Evolutionary conservation across 2,113 vertebrate genomes (phyloP), one percentile per base, ranked within the genome.

Genomic region (Crotalus helleri): DNA sequence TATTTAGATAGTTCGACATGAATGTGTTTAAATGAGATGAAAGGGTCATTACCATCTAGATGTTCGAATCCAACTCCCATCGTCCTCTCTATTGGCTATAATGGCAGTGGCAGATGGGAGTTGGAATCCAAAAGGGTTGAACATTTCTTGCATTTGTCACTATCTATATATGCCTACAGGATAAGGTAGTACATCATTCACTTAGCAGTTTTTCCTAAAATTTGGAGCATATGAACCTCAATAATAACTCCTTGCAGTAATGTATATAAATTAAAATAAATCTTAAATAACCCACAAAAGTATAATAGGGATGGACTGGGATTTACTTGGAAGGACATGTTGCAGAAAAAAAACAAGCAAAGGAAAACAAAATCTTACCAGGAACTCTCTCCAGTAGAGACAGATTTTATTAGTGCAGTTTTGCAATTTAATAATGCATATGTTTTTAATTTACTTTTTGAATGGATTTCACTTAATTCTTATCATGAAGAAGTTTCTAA

Each of bases 401-500:
- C 53, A 89, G 87, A 85, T 85, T 15, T 19, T 92, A 81, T 92
- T 85, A 89, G 39, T 85, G 69, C 26, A 85, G 7, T 88, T 90
- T 90, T 85, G 92, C 57, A 59, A 85, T 92, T 90, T 89, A 90
- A 90, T 58, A 92, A 85, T 93, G 13, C 92, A 90, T 86, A 39
- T 93, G 86, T 88, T 90, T 93, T 92, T 90, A 29, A 81, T 90
- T 93, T 85, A 93, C 29, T 93, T 59, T 90, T 93, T 85, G 87
- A 93, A 93, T 85, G 49, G 88, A 93, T 88, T 92, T 92, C 92
- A 85, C 54, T 93, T 61, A 93, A 86, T 93, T 90, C 88, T 93
- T 93, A 86, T 93, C 88, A 61, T 59, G 46, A 90, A 90, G 54
- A 90, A 53, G 29, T 93, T 90, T 85, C 88, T 93, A 85, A 29